Base-by-base conservation (phyloP, 2,797 vertebrate species). In the Clarias laeviceps region DNA sequence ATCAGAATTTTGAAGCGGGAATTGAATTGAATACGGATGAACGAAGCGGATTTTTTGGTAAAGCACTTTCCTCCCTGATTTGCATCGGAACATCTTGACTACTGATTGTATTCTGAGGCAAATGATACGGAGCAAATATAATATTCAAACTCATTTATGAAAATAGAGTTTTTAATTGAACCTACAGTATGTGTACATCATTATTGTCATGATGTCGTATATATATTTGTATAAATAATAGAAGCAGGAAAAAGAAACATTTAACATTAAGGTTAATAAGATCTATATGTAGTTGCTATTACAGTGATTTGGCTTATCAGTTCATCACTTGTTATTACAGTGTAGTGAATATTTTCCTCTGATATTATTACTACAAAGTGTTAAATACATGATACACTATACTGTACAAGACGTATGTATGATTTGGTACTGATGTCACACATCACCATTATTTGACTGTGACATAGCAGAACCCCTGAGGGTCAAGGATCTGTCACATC, bases 381-480 rank as follows among this genome's bases (percentile, higher is more conserved):
- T 22, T 22, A 12, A 76, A 76, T 34, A 34, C 29, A 3, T 3
- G 9, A 77, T 34, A n/a, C n/a, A n/a, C n/a, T n/a, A n/a, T n/a
- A n/a, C n/a, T n/a, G n/a, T n/a, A n/a, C n/a, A n/a, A n/a, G n/a
- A 34, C 4, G 37, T 37, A 37, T 5, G 37, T 37, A 37, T 78
- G 56, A 62, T 61, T 61, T 78, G 57, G 22, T 57, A 61, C 56
- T 22, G 5, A 56, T 57, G 74, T 59, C 56, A 78, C 18, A 61
- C 32, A 61, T 78, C 32, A 61, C 56, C 32, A n/a, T 40, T 79
- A 40, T 62, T 62, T 79, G 77, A n/a, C 76, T 79, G 57, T 62
- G 57, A 79, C 34, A 79, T 62, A 62, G 22, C 12, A 78, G 59
- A 79, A 62, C 34, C 9, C 37, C 34, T 79, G 22, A 9, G 59